Base-by-base conservation (phyloP, 2,888 invertebrate species). In the Apocheima hispidaria region DNA sequence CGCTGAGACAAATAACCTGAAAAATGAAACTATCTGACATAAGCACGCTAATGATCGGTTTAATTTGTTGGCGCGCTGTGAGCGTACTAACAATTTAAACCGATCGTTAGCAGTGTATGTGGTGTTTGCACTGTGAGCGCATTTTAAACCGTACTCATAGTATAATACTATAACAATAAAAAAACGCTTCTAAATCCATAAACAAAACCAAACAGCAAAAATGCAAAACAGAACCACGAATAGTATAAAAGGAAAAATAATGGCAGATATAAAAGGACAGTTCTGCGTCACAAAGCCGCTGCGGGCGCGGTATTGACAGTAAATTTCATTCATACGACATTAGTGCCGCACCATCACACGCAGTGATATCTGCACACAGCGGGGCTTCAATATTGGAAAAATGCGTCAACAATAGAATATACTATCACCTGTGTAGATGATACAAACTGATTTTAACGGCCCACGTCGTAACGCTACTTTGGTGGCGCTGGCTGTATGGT, bases 261-360 rank as follows among this genome's bases (percentile, higher is more conserved):
- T 88, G 79, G 85, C 74, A 78, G 84, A 74, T 83, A 90, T 88
- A 90, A 90, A 91, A 89, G 89, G 87, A 87, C 87, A 89, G 88
- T 88, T 87, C 56, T 87, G 86, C 88, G 89, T 87, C 88, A 91
- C 91, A 92, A 90, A 92, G 90, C 91, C 90, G 85, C 90, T 91
- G 90, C 91, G 91, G 91, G 92, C 91, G 83, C 86, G 91, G 91
- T 92, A 92, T 92, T 93, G 93, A 93, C 93, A 93, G 92, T 92
- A 92, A 92, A 92, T 92, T 92, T 92, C 92, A 92, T 93, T 93
- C 92, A 91, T 92, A 87, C 86, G 83, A 89, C 85, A 91, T 93
- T 93, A 93, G 92, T 91, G 90, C 87, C 90, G 88, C 88, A 74
- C 92, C 92, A 93, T 93, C 93, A 91, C 87, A 86, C 85, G 77